Base-by-base conservation (phyloP, 2,888 invertebrate species). In the Limenitis camilla region DNA sequence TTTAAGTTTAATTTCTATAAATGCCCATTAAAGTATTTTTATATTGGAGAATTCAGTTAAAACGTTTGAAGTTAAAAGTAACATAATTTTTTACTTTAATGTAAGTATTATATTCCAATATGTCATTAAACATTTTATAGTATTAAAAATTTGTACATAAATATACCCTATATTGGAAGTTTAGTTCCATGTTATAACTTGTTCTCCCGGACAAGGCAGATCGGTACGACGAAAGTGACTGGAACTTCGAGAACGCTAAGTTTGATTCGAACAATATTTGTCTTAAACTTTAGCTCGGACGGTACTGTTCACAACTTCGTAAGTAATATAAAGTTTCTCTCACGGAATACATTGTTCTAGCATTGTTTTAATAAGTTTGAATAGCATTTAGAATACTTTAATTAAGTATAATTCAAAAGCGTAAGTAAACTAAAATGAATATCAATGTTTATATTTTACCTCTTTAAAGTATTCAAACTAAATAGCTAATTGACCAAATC, bases 211-310 rank as follows among this genome's bases (percentile, higher is more conserved):
- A 58, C 61, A 58, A 53, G 63, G 63, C 62, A 68, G 66, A 65
- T 74, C 67, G 72, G 61, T 40, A 65, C 68, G 66, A 64, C 67
- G 67, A 70, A 72, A 74, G 76, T 78, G 74, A 74, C 74, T 74
- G 3, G 53, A 81, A 80, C 71, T 81, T 76, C 70, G 69, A 74
- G 71, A 76, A 77, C 74, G 76, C 67, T 71, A 79, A 81, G 72
- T 81, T 79, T 58, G 69, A 72, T 74, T 67, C 70, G 56, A 70
- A 66, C 70, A 72, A 76, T 76, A 76, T 79, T 79, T 74, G 74
- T 71, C 40, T 35, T 29, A 44, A 51, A 19, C 19, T 19, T 19
- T 19, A 51, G 45, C 70, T 62, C 60, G 61, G 63, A 65, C 65
- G 47, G 47, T 45, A 60, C 63, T 61, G 66, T 67, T 71, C 65